phyloP scores from a whole-genome alignment of 2,113 vertebrate species.

The Corapipo altera region DNA sequence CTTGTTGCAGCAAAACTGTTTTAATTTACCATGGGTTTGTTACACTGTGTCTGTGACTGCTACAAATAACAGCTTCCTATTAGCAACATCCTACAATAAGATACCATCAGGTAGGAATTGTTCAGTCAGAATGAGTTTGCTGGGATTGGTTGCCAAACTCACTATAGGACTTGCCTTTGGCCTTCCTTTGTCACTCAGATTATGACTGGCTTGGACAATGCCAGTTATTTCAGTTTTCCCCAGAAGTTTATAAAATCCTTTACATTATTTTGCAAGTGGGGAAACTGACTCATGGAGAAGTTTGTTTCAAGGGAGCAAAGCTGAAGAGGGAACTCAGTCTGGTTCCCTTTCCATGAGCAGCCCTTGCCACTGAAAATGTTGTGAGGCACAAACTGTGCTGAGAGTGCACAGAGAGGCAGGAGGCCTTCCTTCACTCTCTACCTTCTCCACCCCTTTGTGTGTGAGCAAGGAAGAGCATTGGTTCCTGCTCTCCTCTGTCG shows the following conservation, averaged over 20 bases:
- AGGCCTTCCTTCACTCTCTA: not conserved
- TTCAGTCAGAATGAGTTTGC: not conserved
- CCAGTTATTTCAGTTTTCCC: not conserved
- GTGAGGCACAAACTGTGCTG: accelerated
- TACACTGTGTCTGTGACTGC: not conserved
- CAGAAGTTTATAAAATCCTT: not conserved
- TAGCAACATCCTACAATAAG: not conserved
- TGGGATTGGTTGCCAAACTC: not conserved
- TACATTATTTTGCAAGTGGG: not conserved
- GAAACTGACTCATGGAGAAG: not conserved
- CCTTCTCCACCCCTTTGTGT: not conserved
- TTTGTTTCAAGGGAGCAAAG: not conserved
- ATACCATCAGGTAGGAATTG: not conserved
- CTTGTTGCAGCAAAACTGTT: not conserved
- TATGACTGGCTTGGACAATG: not conserved
- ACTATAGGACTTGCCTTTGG: not conserved
- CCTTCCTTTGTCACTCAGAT: not conserved
- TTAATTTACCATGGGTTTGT: not conserved
- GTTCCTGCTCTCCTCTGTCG: not conserved
- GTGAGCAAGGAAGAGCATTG: accelerated
- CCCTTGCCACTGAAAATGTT: accelerated
- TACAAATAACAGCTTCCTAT: not conserved
- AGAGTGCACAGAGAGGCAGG: accelerated
- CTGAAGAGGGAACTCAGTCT: not conserved
- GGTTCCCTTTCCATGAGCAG: not conserved